Base-by-base conservation (phyloP, 2,113 vertebrate species). In the Grallaria varia region DNA sequence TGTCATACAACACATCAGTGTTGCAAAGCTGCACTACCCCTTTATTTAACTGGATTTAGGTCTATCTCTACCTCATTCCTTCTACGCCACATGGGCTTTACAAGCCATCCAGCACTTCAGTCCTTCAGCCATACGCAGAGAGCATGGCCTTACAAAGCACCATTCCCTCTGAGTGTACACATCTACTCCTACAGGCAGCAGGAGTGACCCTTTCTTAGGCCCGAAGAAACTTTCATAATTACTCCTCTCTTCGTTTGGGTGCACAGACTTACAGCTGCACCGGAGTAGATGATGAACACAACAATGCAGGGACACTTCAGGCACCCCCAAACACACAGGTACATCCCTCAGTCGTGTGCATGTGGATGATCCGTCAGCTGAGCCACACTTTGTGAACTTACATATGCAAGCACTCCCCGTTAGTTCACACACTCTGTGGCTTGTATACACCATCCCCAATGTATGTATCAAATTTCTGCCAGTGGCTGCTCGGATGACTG, bases 321-420 rank as follows among this genome's bases (percentile, higher is more conserved):
- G 5, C 45, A 64, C 8, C 10, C 37, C 4, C 30, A 5, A 18
- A 12, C 25, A 28, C 30, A 25, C 10, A 59, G 25, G 19, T 30
- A 35, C 0, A 0, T 64, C 37, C 28, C 16, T 40, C 21, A 22
- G 11, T 37, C 14, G 14, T 13, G 33, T 31, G 16, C 12, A 3
- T 49, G 6, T 21, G 25, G 25, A 10, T 44, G 33, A 31, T 35
- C 21, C 12, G 9, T 23, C 80, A 44, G 49, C 66, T 52, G 59
- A 40, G 23, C 17, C 45, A 60, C 12, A 5, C 23, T 21, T 62
- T 6, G 30, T 18, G 21, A 31, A 18, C 33, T 89, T 24, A 31
- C 28, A 13, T 8, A 5, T n/a, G 33, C 47, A 63, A 60, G 42
- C 55, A 30, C 14, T 68, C 49, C 20, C 27, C 14, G 58, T 47